Percentiles rank a stretch among this genome's conserved stretches.
Conservation (phyloP, 2,797 vertebrate genomes). For the Crenuchus spilurus region DNA sequence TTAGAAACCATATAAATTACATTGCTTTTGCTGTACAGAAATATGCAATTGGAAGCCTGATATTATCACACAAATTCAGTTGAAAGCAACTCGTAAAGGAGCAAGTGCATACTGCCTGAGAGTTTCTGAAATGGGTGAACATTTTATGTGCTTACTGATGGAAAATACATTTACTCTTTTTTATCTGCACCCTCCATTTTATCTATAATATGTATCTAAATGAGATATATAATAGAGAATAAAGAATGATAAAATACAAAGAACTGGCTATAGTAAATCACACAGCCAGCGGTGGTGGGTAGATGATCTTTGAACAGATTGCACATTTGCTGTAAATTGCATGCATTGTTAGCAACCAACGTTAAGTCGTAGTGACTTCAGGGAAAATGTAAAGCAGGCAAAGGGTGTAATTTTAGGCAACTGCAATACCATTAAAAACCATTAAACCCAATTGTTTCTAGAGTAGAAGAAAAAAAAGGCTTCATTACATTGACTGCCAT, state of each 20-base stretch:
- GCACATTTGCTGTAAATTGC: constrained; percentile 14
- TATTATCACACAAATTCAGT: not conserved
- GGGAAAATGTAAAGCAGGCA: constrained; percentile 11
- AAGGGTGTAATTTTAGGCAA: constrained; percentile 43
- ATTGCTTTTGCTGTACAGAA: no score
- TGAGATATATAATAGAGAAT: constrained; percentile 3
- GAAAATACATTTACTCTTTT: not conserved
- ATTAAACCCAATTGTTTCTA: constrained; percentile 46
- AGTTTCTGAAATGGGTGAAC: not conserved
- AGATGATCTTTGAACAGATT: not conserved
- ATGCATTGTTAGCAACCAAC: constrained; percentile 8
- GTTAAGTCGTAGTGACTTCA: constrained; percentile 16
- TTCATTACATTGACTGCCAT: constrained; percentile 31
- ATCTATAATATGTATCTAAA: constrained; percentile 2
- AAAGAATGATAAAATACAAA: not conserved
- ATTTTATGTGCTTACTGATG: not conserved
- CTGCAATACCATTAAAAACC: constrained; percentile 25
- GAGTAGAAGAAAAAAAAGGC: not conserved
- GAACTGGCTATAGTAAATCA: not conserved
- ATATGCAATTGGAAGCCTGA: not conserved
- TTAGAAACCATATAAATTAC: no score
- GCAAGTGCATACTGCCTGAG: not conserved
- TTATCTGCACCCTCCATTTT: not conserved
- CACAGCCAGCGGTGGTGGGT: not conserved
- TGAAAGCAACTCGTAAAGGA: not conserved